Evolutionary conservation across 1,140 invertebrate genomes (phyloP), one percentile per base, ranked within the genome.

Genomic region (Rhynchophorus ferrugineus): DNA sequence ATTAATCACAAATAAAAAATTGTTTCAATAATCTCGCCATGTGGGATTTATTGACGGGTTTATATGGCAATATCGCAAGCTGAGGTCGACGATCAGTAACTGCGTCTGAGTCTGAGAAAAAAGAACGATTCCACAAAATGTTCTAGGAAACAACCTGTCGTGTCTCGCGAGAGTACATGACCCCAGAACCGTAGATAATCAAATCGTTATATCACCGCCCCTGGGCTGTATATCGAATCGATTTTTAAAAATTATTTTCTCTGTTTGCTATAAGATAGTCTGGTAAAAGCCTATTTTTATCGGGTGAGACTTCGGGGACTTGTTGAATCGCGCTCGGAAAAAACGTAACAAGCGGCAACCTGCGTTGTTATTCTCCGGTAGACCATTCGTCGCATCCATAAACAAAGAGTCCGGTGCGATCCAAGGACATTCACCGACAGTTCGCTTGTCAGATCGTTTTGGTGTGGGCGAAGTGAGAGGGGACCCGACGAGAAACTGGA

Each of bases 361-460:
- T 19, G 45, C 58, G 49, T 56, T 57, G 50, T 56, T 57, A 58
- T 64, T 60, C 51, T 63, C 59, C 60, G 58, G 54, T 59, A 57
- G 22, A 38, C 58, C 60, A 54, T 60, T 60, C 18, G 54, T 22
- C 42, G 37, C 24, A 41, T 41, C 33, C 50, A 57, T 61, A 61
- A 64, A 64, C 60, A 61, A 62, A 61, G 52, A 49, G 36, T 6
- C 39, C 36, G 7, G 39, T 37, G 39, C 49, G 55, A 58, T 51
- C 58, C 56, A 61, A 56, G 53, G 51, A 56, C 44, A 38, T 46
- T 54, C 43, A 44, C 43, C 43, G 43, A 29, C 41, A 20, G 16
- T 43, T n/a, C n/a, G n/a, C 43, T 29, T n/a, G 39, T 41, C 34
- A 1, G 41, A 39, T 37, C 29, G 46, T 38, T 16, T 41, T 6